A percentile compares a stretch with the other conserved stretches of the same genome.
These are phyloP conservation scores for Parambassis ranga DNA, from an alignment of 2,797 vertebrate species.

Conservation along the genomic window DNA sequence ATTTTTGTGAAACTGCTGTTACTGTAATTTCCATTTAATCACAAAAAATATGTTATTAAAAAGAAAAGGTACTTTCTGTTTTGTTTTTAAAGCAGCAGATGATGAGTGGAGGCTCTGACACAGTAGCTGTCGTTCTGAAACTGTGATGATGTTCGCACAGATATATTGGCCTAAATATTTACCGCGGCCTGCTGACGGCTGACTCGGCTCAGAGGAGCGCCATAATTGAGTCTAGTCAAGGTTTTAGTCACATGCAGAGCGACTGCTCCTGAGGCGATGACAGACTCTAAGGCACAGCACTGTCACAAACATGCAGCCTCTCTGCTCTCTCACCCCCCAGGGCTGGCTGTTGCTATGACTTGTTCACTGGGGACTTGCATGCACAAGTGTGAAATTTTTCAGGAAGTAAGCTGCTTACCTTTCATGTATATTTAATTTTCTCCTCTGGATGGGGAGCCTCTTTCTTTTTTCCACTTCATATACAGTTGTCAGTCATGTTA, in stretches of 20 bases:
- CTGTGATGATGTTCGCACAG: not conserved
- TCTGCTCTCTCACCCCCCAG: slow-evolving; percentile 9
- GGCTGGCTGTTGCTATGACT: slow-evolving; percentile 25
- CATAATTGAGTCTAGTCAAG: slow-evolving; percentile 38
- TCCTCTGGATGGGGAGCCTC: not conserved
- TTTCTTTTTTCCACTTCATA: slow-evolving; percentile 6
- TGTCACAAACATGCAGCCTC: slow-evolving; percentile 56
- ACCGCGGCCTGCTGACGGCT: not conserved
- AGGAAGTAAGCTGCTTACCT: slow-evolving; percentile 42
- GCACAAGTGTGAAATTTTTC: slow-evolving; percentile 43
- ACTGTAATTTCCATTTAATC: not conserved
- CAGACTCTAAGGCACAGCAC: slow-evolving; percentile 46
- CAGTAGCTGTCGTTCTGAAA: not conserved
- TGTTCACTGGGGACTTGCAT: slow-evolving; percentile 30
- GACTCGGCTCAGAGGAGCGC: slow-evolving; percentile 24
- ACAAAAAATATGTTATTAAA: not conserved
- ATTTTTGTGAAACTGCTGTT: not conserved
- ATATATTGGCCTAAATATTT: slow-evolving; percentile 27
- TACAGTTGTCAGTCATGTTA: slow-evolving; percentile 1
- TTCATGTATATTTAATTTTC: slow-evolving; percentile 52
- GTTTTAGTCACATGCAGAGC: slow-evolving; percentile 46
- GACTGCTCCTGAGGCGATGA: slow-evolving; percentile 44
- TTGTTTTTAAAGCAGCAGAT: not conserved
- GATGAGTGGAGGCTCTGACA: not conserved
- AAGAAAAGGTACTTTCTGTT: not conserved